These are phyloP conservation scores for Nasonovia ribisnigri DNA, from an alignment of 2,888 invertebrate genomes.

Conservation along the genomic window DNA sequence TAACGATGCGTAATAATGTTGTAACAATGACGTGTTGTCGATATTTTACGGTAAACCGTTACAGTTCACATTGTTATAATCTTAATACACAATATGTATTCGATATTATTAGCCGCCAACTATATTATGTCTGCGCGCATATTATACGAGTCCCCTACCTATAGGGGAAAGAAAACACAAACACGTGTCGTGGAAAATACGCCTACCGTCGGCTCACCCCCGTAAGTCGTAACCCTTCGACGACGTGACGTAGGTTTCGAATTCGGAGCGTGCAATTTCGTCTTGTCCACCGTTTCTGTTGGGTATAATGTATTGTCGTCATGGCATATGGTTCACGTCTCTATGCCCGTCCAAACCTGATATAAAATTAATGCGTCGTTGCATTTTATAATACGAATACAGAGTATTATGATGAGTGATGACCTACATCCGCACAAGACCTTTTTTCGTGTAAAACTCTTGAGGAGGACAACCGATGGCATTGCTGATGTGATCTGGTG, in stretches of 20 bases:
- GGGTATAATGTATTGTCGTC: not conserved
- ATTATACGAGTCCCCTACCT: not conserved
- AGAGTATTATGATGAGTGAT: not conserved
- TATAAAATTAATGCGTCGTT: not conserved
- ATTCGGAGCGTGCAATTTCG: not conserved
- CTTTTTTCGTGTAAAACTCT: not conserved
- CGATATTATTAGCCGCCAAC: not conserved
- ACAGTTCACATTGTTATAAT: not conserved
- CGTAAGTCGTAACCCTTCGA: not conserved
- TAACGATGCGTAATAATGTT: too few species aligned
- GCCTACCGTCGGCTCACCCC: not conserved
- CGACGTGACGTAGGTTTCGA: not conserved
- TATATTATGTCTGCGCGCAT: not conserved
- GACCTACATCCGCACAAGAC: not conserved
- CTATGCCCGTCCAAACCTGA: not conserved
- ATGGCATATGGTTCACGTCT: not conserved
- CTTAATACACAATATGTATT: not conserved
- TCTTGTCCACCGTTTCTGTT: not conserved
- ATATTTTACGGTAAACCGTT: too few species aligned
- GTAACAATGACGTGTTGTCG: not conserved
- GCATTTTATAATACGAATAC: not conserved
- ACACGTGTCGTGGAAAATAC: not conserved
- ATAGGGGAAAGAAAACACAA: not conserved
- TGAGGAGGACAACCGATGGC: not conserved
- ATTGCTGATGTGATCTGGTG: not conserved